phyloP scores from a whole-genome alignment of 2,888 invertebrate genomes.

The Parelbella ahira region DNA sequence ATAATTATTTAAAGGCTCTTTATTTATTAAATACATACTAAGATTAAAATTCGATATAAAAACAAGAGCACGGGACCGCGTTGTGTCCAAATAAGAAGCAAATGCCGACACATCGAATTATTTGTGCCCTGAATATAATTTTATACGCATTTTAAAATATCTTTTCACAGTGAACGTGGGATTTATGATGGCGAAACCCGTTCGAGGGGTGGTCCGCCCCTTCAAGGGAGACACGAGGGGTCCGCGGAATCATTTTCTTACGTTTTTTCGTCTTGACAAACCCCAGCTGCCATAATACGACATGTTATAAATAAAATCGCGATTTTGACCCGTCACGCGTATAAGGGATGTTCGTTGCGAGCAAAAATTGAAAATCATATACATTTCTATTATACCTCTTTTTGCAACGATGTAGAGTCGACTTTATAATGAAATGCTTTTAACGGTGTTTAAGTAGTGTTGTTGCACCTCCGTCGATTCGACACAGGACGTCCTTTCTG shows the following conservation, averaged over 20 bases:
- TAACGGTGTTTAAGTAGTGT: constrained; percentile 38
- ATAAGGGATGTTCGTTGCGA: constrained; percentile 57
- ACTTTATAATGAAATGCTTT: constrained; percentile 32
- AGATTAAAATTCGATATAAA: no score
- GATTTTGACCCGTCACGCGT: constrained; percentile 77
- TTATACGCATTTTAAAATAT: constrained; percentile 79
- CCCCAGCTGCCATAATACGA: constrained; percentile 75
- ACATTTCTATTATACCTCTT: constrained; percentile 24
- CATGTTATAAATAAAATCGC: constrained; percentile 79
- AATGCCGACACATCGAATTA: constrained; percentile 64
- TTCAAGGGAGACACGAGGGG: constrained; percentile 53
- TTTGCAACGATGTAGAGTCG: constrained; percentile 30
- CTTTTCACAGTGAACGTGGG: constrained; percentile 76
- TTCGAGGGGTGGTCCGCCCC: constrained; percentile 70
- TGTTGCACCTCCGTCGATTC: constrained; percentile 48
- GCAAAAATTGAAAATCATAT: constrained; percentile 10
- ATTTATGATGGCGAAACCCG: constrained; percentile 74
- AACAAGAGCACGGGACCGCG: no score
- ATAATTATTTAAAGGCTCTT: constrained; percentile 10
- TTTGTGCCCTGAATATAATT: constrained; percentile 76
- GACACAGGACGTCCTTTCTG: constrained; percentile 77
- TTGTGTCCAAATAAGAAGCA: constrained; percentile 55
- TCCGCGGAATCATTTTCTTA: constrained; percentile 65
- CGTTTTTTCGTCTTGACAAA: constrained; percentile 72
- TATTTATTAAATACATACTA: no score